Evolutionary conservation across 1,140 invertebrate genomes (phyloP).

Genomic region (Papilio helenus): DNA sequence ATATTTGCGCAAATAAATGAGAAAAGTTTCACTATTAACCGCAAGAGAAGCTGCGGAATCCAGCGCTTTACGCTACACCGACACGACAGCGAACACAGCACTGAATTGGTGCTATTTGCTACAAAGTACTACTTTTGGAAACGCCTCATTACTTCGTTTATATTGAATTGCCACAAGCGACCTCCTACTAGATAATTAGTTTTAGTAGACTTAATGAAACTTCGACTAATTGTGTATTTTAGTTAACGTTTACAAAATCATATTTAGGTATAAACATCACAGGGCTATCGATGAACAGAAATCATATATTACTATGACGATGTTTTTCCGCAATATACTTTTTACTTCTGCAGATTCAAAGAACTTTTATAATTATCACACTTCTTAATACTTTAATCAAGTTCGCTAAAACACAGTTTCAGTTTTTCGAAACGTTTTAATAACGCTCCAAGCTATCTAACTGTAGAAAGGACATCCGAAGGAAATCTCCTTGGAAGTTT

Average conservation of each 20-base stretch:
- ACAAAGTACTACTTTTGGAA: slow-evolving; percentile 31
- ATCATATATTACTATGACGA: not conserved
- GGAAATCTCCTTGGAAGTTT: slow-evolving; percentile 55
- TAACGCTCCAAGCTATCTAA: slow-evolving; percentile 24
- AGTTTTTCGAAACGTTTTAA: slow-evolving; percentile 24
- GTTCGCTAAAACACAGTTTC: not conserved
- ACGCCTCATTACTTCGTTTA: slow-evolving; percentile 21
- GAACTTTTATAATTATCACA: slow-evolving; percentile 3
- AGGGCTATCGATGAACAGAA: not conserved
- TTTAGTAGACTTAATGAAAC: slow-evolving; percentile 24
- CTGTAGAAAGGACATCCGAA: not conserved
- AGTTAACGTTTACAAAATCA: slow-evolving; percentile 17
- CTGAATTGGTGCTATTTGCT: slow-evolving; percentile 46
- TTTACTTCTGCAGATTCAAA: not conserved
- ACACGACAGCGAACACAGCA: slow-evolving; percentile 43
- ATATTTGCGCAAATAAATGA: slow-evolving; percentile 38
- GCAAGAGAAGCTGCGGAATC: slow-evolving; percentile 15
- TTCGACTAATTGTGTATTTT: not conserved
- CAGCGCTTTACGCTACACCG: slow-evolving; percentile 33
- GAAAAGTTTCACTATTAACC: slow-evolving; percentile 36
- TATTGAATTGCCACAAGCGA: slow-evolving; percentile 16
- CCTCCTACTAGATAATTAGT: slow-evolving; percentile 22
- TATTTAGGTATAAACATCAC: slow-evolving; percentile 13
- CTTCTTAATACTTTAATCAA: slow-evolving; percentile 16
- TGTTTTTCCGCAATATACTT: no score